Evolutionary conservation across 2,888 invertebrate species (phyloP).

Genomic region (Parascotia fuliginaria): DNA sequence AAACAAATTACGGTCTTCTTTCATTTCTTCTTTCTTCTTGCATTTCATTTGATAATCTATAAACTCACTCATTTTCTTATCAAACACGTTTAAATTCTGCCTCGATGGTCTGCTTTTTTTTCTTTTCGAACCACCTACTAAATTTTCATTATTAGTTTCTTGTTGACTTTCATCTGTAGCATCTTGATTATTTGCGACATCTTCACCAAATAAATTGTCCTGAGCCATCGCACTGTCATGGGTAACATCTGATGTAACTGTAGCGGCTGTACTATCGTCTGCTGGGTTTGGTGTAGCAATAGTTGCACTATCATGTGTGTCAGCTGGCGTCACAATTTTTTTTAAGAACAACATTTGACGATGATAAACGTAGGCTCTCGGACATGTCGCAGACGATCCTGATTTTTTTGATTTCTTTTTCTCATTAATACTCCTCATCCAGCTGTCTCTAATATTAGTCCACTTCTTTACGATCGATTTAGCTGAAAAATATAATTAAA

Average conservation of each 20-base stretch:
- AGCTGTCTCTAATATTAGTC: conserved; percentile 24
- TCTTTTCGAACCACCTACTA: conserved; percentile 16
- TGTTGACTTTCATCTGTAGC: conserved; percentile 34
- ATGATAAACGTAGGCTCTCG: conserved; percentile 22
- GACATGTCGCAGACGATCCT: conserved; percentile 23
- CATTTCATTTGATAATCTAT: conserved; percentile 32
- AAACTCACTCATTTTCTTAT: conserved; percentile 33
- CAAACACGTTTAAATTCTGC: conserved; percentile 20
- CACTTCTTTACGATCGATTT: conserved; percentile 22
- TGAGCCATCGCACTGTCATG: conserved; percentile 26
- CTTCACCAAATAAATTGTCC: conserved; percentile 24
- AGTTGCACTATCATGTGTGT: conserved; percentile 30
- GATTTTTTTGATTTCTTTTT: conserved; percentile 29
- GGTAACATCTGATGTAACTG: conserved; percentile 18
- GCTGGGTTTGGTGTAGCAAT: conserved; percentile 21
- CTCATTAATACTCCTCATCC: conserved; percentile 23
- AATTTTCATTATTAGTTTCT: conserved; percentile 31
- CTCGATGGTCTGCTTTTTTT: conserved; percentile 17
- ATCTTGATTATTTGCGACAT: conserved; percentile 33
- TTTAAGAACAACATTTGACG: conserved; percentile 6
- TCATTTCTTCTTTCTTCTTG: conserved; percentile 30
- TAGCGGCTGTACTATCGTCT: conserved; percentile 31
- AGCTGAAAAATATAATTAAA: conserved; percentile 27
- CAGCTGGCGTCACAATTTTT: conserved; percentile 28
- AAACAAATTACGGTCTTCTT: conserved; percentile 23